Conservation (phyloP, 2,888 invertebrate species). For the Napeogenes inachia region DNA sequence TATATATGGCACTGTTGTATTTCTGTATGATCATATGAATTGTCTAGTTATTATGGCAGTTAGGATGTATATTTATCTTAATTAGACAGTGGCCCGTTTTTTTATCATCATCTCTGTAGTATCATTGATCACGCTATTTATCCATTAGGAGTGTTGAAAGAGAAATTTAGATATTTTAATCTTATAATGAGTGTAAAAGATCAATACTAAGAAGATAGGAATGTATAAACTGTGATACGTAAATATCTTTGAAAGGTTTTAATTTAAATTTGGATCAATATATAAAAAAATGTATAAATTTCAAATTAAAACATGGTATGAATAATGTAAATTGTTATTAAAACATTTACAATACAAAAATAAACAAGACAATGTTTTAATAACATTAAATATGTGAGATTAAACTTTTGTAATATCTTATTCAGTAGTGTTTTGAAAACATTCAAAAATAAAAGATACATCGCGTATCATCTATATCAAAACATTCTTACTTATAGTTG, state of each 20-base stretch:
- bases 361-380: not conserved
- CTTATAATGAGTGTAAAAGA: no score
- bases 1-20: no score
- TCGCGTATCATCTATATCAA: not conserved
- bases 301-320: not conserved
- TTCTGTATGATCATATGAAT: no score
- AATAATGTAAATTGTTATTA: not conserved
- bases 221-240: no score
- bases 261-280: no score
- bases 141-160: not conserved
- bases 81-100: slow-evolving; percentile 9
- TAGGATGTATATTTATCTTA: slow-evolving; percentile 7
- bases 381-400: slow-evolving; percentile 5
- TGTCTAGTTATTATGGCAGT: not conserved
- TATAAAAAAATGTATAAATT: no score
- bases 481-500: no score
- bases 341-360: not conserved
- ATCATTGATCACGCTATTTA: slow-evolving; percentile 8
- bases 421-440: not conserved
- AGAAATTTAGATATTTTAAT: no score
- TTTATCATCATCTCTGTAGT: not conserved
- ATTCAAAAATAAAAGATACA: not conserved
- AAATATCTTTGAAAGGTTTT: no score
- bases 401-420: not conserved
- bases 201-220: no score